Conservation (phyloP, 2,888 invertebrate genomes). For the Hoplodrina ambigua region DNA sequence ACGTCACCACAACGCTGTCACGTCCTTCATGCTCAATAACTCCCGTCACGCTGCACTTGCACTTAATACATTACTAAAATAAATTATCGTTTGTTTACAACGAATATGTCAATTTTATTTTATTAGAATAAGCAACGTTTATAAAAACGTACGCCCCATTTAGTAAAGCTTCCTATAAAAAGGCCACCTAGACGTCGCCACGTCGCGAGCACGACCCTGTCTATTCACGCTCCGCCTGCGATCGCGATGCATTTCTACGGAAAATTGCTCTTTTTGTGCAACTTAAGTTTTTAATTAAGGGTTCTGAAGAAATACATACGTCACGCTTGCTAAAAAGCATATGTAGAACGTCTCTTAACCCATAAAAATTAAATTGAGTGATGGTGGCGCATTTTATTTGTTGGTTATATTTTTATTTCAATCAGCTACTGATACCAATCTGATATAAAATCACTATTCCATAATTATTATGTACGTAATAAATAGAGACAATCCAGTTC, state of each 20-base stretch:
- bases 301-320: neutral
- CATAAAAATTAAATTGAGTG: no score
- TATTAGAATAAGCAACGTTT: neutral
- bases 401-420: no score
- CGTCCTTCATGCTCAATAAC: slow-evolving; percentile 15
- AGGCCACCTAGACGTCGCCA: slow-evolving; percentile 7
- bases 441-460: no score
- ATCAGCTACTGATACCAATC: no score
- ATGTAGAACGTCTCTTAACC: no score
- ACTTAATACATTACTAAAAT: neutral
- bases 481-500: neutral
- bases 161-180: slow-evolving; percentile 23
- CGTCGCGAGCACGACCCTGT: slow-evolving; percentile 25
- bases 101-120: no score
- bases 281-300: slow-evolving; percentile 15
- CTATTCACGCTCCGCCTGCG: slow-evolving; percentile 45
- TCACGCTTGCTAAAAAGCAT: neutral
- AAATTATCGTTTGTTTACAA: slow-evolving; percentile 9
- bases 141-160: slow-evolving; percentile 16
- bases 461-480: neutral
- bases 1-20: slow-evolving; percentile 15
- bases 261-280: slow-evolving; percentile 29
- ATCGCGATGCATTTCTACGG: slow-evolving; percentile 22
- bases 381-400: no score
- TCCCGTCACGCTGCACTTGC: slow-evolving; percentile 17